Base-by-base conservation (phyloP, 1,140 invertebrate species). In the Musca domestica region DNA sequence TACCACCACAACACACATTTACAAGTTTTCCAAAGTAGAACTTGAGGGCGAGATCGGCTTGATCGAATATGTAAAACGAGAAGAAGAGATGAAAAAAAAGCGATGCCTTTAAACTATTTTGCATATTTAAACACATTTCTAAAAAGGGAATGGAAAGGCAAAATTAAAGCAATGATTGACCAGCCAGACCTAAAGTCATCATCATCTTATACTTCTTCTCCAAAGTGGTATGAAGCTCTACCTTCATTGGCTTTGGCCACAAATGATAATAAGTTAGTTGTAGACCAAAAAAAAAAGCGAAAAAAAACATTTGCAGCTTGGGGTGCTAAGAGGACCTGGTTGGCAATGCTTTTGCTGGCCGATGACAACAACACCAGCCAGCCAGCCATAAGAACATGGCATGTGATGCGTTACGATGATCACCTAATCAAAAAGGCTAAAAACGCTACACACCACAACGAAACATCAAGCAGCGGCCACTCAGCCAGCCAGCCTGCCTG, bases 351-450 rank as follows among this genome's bases (percentile, higher is more conserved):
- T n/a, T n/a, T n/a, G 10, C 12, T 23, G n/a, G n/a, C n/a, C n/a
- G 48, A 67, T 34, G 51, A 58, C 51, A 64, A 65, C 52, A 48
- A n/a, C 23, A 30, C 27, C 27, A 34, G n/a, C 20, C 54, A 67
- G 17, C 34, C 30, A 64, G 23, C 64, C 67, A 69, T 46, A 46
- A 64, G 66, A 70, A 70, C 69, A 70, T 70, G 69, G 66, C 69
- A 70, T 68, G 66, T 67, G 69, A 68, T 68, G 69, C 69, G 69
- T 68, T 68, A 66, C 67, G 67, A 65, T 70, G 66, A 70, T 70
- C 69, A 70, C 67, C 69, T 70, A 70, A 70, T 70, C 69, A 70
- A 67, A 70, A 70, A 70, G 65, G 65, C 69, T 70, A 67, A 67
- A 69, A 67, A 67, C 56, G 66, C 52, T 54, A 56, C 2, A 67